These are phyloP conservation scores for Rotaria magnacalcarata DNA, from an alignment of 2,888 invertebrate species.

Conservation along the genomic window DNA sequence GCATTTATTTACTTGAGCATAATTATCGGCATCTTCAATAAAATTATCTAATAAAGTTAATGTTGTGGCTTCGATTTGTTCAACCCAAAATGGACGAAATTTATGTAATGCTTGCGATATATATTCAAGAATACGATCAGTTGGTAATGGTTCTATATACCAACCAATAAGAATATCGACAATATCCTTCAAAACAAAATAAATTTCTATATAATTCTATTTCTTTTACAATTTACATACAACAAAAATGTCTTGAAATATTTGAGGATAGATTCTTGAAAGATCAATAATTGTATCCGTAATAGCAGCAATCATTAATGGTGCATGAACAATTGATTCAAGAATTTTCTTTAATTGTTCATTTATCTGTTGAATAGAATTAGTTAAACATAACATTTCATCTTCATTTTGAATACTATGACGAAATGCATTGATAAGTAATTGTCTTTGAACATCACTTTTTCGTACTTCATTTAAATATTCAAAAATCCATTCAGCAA, in stretches of 20 bases:
- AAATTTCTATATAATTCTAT: neutral
- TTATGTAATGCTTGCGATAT: constrained; percentile 73
- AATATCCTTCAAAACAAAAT: constrained; percentile 75
- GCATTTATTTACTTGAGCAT: constrained; percentile 63
- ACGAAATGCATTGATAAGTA: constrained; percentile 7
- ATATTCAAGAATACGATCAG: constrained; percentile 72
- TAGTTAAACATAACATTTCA: constrained; percentile 85
- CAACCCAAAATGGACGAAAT: constrained; percentile 77
- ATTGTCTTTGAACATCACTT: constrained; percentile 2
- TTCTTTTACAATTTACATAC: constrained; percentile 53
- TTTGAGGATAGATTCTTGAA: constrained; percentile 73
- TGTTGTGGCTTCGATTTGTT: constrained; percentile 73
- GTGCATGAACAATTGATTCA: constrained; percentile 76
- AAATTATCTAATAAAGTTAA: constrained; percentile 80
- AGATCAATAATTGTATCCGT: constrained; percentile 75
- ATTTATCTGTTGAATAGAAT: constrained; percentile 86
- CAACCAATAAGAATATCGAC: constrained; percentile 90
- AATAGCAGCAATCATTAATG: constrained; percentile 74
- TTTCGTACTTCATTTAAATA: neutral
- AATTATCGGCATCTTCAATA: constrained; percentile 81
- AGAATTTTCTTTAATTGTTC: constrained; percentile 75
- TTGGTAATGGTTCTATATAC: constrained; percentile 84
- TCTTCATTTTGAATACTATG: constrained; percentile 64
- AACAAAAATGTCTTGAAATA: constrained; percentile 68
- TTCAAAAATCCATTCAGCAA: neutral